Base-by-base conservation (phyloP, 2,797 vertebrate genomes). In the Phylloscopus collybita region DNA sequence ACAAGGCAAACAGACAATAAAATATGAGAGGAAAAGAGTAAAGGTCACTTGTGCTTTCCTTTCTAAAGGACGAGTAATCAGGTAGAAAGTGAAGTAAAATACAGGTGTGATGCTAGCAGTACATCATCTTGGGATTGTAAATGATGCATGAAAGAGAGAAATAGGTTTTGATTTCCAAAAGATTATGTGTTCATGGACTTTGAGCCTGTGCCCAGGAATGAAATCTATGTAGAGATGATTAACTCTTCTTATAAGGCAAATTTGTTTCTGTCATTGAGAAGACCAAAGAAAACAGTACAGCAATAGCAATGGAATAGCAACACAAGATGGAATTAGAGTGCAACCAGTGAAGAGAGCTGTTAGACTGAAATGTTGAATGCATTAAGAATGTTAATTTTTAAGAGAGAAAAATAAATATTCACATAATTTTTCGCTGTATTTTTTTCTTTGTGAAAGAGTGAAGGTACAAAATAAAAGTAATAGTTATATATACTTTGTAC, bases 101-200 rank as follows among this genome's bases (percentile, higher is more conserved):
- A 92, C 79, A 93, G 84, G 91, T 94, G 62, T 91, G 88, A 91
- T 88, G 67, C 53, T 93, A 84, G 80, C 21, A 4, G 78, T 93
- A 61, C 81, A 86, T 95, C 93, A 90, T 92, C 81, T 79, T 80
- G 73, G 64, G 76, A 49, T 71, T 90, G 49, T 57, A 92, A 95
- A 95, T 93, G 73, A 87, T 94, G 80, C 90, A 88, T 84, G 79
- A 93, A 95, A 78, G 53, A 90, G 72, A 95, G 84, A 89, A 96
- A 90, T 69, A 59, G 59, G 74, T 42, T 95, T 93, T 93, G 92
- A 92, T 91, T 95, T 94, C 51, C 80, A 86, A 94, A 96, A 93
- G 80, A 95, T 96, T 91, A 91, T 72, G 50, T 88, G 81, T 93
- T 93, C 92, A 80, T 88, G 83, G 81, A 85, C 84, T 95, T 91